Conservation (phyloP, 2,888 invertebrate species). For the Drosophila kokeensis region DNA sequence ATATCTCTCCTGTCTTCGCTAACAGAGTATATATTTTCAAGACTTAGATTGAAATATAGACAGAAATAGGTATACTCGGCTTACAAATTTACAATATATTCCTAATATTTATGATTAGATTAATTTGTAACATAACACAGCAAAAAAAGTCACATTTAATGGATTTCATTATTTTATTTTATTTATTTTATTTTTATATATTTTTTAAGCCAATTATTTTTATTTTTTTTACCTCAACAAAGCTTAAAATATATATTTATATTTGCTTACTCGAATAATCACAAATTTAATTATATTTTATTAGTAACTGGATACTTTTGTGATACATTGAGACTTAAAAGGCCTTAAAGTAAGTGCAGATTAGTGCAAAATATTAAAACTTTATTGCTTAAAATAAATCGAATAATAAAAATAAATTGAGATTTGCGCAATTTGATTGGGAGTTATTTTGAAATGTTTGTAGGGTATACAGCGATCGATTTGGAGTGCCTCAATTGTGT, state of each 20-base stretch:
- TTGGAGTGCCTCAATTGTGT: background rate
- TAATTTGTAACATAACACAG: too few species aligned
- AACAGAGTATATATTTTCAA: background rate
- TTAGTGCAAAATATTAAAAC: background rate
- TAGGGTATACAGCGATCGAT: conserved; percentile 9
- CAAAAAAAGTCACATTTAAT: background rate
- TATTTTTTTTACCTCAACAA: background rate
- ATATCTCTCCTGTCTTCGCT: background rate
- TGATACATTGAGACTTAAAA: fast-evolving
- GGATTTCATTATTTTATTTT: fast-evolving
- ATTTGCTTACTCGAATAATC: too few species aligned
- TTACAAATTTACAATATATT: too few species aligned
- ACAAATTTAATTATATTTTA: background rate
- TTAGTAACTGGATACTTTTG: background rate
- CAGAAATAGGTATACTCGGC: background rate
- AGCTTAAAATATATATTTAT: background rate
- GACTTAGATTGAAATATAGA: background rate
- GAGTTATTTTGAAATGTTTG: background rate
- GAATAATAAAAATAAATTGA: background rate
- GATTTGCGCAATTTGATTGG: background rate
- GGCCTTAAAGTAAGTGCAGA: background rate
- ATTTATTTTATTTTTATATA: background rate
- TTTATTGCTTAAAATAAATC: background rate
- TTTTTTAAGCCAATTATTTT: background rate
- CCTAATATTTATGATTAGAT: too few species aligned